Evolutionary conservation across 2,113 vertebrate genomes (phyloP), one percentile per base, ranked within the genome.

Genomic region (Circaetus gallicus): DNA sequence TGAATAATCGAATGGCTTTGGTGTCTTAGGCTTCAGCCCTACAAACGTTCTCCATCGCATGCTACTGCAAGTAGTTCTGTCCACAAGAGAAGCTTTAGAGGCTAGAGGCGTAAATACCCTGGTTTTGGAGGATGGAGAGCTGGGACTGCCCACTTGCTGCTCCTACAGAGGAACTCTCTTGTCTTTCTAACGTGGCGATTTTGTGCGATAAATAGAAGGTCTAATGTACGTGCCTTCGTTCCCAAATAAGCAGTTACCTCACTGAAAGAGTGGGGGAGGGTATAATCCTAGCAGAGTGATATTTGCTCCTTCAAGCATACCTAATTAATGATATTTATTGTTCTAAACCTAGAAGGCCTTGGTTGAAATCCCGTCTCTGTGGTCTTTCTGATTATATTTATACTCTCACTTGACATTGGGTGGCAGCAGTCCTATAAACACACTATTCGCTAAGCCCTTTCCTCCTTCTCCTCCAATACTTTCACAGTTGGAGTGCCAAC

Each of bases 391-490:
- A 93, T 97, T 94, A 65, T 97, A 95, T 97, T 97, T 98, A 84
- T 97, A 81, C 86, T 90, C 83, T 98, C 94, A 49, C 91, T 97
- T 89, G 96, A 96, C 81, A 58, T 63, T 95, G 96, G 96, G 95
- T 98, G 97, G 97, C 97, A 95, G 70, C 50, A 56, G 90, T 97
- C 98, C 97, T 95, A 74, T 93, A 96, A 98, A 96, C 92, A 97
- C 70, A 90, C 70, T 86, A 32, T 91, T 94, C 20, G 13, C 88
- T 96, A 91, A 92, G 90, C 74, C 70, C 86, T 96, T 93, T 95
- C 82, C 84, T 74, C 50, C 50, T 89, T 9, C 56, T 89, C 9
- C 52, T 94, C 47, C 66, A 58, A 9, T 83, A 47, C 65, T 87
- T 82, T 22, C 62, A 49, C 86, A 93, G 78, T 53, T 80, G 13